Conservation (phyloP, 2,797 vertebrate genomes). For the Anguilla megastoma region DNA sequence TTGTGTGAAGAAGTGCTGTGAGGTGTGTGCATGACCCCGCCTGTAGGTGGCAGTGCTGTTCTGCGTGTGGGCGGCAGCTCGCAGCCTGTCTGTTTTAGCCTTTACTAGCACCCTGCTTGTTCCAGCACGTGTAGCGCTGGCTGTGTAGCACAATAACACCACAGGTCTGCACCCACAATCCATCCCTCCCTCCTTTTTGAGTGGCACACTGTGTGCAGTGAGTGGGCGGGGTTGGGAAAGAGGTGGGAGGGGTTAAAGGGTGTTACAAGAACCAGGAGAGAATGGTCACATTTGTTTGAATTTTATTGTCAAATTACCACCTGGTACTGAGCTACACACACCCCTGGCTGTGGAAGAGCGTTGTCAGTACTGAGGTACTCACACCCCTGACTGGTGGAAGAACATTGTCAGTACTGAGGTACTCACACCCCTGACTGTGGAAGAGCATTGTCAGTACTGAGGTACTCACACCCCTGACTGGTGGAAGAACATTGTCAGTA, state of each 20-base stretch:
- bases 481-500: too few relatives aligned
- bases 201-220: not conserved
- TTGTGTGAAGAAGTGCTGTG: not conserved
- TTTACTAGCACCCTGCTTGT: not conserved
- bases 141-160: not conserved
- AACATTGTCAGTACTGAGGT: not conserved
- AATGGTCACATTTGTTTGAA: not conserved
- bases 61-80: not conserved
- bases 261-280: not conserved
- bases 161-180: not conserved
- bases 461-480: too few relatives aligned
- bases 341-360: too few relatives aligned
- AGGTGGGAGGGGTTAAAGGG: not conserved
- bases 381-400: not conserved
- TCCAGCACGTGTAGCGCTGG: conserved; percentile 1
- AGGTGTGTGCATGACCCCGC: not conserved
- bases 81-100: not conserved
- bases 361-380: too few relatives aligned
- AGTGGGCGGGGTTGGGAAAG: not conserved
- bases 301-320: not conserved
- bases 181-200: not conserved
- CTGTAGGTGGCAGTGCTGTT: conserved; percentile 4
- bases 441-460: too few relatives aligned
- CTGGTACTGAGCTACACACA: not conserved
- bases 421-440: too few relatives aligned